Evolutionary conservation across 1,140 invertebrate species (phyloP), one percentile per base, ranked within the genome.

Genomic region (Eumeta japonica): DNA sequence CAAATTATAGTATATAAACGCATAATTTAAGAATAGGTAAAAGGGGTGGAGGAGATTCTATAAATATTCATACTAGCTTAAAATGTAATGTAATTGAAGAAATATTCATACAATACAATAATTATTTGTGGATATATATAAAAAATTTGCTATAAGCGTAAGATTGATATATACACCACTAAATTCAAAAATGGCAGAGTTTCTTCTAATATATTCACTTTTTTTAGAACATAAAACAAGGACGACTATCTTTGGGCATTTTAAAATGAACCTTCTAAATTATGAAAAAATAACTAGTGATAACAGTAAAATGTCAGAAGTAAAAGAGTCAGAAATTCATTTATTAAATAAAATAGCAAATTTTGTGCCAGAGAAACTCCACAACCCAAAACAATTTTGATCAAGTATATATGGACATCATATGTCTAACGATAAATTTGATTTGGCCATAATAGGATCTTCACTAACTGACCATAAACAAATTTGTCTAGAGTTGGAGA

Each of bases 361-460:
- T 33, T 24, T 16, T 37, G 17, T 14, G 37, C 40, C 9, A 14
- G 40, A 27, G 28, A 42, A 33, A 32, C 34, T 12, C 11, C 13
- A 2, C 20, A 2, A 15, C 31, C 17, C 4, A 37, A 42, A 33
- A 4, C 40, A 27, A 37, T 17, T 9, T 37, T 5, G 35, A 42
- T 17, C 35, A 42, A 14, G 19, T 42, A 10, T 12, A 11, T 12
- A 42, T 35, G 9, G 37, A 42, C 32, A 7, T 42, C 11, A 42
- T 10, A n/a, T n/a, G n/a, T n/a, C n/a, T 16, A 27, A 20, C 10
- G 13, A 36, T n/a, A 20, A 3, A 3, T 41, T 32, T 16, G 17
- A 42, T 28, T n/a, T 42, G 3, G 29, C 28, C 12, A 14, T 41
- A 5, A 14, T 12, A 14, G 24, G 28, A 15, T 34, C 39, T 5